phyloP scores from a whole-genome alignment of 2,113 vertebrate species.

The Onychorhynchus coronatus region DNA sequence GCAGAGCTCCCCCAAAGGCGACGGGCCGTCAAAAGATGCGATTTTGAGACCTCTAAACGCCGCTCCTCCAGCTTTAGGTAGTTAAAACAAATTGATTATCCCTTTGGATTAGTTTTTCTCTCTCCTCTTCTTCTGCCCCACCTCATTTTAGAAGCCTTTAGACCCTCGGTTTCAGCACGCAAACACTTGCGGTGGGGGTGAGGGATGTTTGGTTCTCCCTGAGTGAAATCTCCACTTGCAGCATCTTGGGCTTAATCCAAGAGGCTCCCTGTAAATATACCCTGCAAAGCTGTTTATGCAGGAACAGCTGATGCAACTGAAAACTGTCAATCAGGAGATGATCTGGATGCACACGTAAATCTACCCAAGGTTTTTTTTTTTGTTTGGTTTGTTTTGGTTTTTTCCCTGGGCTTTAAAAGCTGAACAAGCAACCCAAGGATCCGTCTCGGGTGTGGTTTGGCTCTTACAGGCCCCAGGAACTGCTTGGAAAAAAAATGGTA shows the following conservation, averaged over 20 bases:
- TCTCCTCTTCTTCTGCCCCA: not conserved
- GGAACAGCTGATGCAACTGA: slow-evolving; percentile 56
- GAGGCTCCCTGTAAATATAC: slow-evolving; percentile 44
- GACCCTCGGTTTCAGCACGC: not conserved
- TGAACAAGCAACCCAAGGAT: not conserved
- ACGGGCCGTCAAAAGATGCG: not conserved
- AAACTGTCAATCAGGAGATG: slow-evolving; percentile 57
- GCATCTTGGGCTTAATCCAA: slow-evolving; percentile 45
- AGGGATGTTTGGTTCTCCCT: slow-evolving; percentile 7
- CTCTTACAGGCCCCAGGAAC: not conserved
- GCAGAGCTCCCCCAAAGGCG: not conserved
- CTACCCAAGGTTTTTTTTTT: not conserved
- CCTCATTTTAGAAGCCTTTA: not conserved
- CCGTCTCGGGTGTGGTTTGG: not conserved
- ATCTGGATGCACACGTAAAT: slow-evolving; percentile 3
- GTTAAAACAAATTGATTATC: not conserved
- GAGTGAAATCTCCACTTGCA: slow-evolving; percentile 45
- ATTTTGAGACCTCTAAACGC: not conserved
- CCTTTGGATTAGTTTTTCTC: not conserved
- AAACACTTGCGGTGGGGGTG: not conserved
- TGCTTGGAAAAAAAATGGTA: not conserved
- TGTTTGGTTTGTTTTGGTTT: no score
- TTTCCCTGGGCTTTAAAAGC: not conserved
- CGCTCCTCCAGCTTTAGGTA: not conserved
- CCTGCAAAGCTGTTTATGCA: slow-evolving; percentile 55